Conservation (phyloP, 2,113 vertebrate genomes). For the Gila orcuttii region DNA sequence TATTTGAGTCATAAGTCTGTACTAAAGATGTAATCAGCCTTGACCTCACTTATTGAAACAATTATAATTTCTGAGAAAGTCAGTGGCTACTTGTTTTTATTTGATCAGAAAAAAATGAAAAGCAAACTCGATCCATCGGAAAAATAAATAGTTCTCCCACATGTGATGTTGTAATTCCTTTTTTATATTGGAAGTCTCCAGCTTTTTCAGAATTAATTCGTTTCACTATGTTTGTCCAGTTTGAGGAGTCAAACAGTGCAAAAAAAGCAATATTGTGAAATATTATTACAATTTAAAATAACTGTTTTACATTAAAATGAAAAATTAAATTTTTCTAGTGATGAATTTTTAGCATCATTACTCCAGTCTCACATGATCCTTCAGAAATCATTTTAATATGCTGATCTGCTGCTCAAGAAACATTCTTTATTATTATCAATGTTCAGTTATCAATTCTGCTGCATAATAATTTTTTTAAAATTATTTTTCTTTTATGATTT, state of each 20-base stretch:
- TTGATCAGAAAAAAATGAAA: constrained; percentile 58
- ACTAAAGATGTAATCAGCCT: constrained; percentile 52
- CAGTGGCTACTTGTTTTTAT: constrained; percentile 55
- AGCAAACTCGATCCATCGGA: constrained; percentile 45
- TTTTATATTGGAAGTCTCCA: neutral
- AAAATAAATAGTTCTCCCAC: constrained; percentile 50
- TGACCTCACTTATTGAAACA: constrained; percentile 63
- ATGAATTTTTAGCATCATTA: no score
- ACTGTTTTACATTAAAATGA: no score
- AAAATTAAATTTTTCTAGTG: no score
- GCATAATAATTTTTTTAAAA: no score
- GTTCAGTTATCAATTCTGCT: no score
- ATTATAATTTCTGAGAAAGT: constrained; percentile 59
- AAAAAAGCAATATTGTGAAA: neutral
- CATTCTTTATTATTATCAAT: no score
- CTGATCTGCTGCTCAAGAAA: no score
- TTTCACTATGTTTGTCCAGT: neutral
- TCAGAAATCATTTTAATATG: no score
- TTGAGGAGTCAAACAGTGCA: neutral
- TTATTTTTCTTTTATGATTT: no score
- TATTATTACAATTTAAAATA: no score
- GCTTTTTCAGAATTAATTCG: neutral
- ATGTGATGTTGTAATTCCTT: constrained; percentile 39
- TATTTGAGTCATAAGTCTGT: neutral
- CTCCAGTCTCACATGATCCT: no score